Base-by-base conservation (phyloP, 2,888 invertebrate genomes). In the Coremacera marginata region DNA sequence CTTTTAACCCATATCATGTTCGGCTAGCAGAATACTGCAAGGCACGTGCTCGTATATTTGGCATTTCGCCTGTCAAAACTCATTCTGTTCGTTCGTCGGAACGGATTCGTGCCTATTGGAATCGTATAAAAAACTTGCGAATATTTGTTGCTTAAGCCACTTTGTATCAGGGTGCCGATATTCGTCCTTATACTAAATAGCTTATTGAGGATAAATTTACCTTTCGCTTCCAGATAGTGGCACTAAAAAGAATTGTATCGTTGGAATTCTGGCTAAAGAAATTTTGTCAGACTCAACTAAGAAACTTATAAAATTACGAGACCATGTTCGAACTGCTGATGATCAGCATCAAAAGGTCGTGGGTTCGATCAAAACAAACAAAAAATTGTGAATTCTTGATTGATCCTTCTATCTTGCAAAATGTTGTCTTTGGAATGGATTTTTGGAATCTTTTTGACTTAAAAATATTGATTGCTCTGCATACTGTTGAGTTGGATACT, bases 361-460 rank as follows among this genome's bases (percentile, higher is more conserved):
- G 31, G 70, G 70, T 14, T n/a, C 25, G n/a, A 27, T 70, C 34
- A 7, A 22, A 16, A 5, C 3, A 16, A 34, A 65, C 65, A 11
- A 65, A 34, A 65, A 4, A 4, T 3, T 3, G 34, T 34, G 65
- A 65, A 3, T 65, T 65, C 27, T n/a, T 65, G 14, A n/a, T 65
- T 14, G 34, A 34, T n/a, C 65, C 65, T 5, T 34, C 37, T 7
- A 34, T 65, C 34, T 34, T 27, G 4, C 70, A 70, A 55, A 25
- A 57, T 9, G n/a, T 70, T 5, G 55, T 70, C 4, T 70, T 52
- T 55, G 70, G 70, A 19, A 70, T 70, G 34, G 70, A 70, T 9
- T 70, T 57, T 3, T 70, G 70, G 70, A 52, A 70, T 14, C 19
- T 27, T n/a, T 70, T 70, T 70, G 57, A 31, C n/a, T n/a, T n/a